Base-by-base conservation (phyloP, 2,888 invertebrate species). In the Branchipolynoe longqiensis region DNA sequence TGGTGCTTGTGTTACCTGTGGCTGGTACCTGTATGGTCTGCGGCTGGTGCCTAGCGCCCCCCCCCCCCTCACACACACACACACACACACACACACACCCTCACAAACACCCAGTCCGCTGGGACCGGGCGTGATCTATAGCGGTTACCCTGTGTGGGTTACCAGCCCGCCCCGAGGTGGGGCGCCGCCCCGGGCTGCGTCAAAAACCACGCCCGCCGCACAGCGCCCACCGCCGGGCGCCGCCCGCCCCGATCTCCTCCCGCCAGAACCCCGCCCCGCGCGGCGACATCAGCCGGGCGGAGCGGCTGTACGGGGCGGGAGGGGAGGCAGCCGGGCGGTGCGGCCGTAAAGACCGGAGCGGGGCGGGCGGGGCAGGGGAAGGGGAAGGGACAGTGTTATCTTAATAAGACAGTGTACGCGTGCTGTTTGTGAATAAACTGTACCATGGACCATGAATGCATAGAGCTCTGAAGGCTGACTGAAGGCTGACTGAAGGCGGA, bases 141-240 rank as follows among this genome's bases (percentile, higher is more conserved):
- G 36, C 69, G 33, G 69, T 33, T 69, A 69, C 38, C 69, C 38
- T 69, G 69, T 69, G 69, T 69, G 69, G 69, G 69, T 69, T 69
- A 69, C 69, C 69, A 69, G 69, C 36, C 22, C 38, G 69, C 38
- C 38, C 48, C 48, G 78, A 78, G 78, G 78, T 78, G 78, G 48
- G 31, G 48, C 78, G 48, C 12, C n/a, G 48, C 78, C 41, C 12
- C n/a, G 38, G 69, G 48, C 78, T 41, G 28, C 12, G 31, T 48
- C 78, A 78, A 41, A 41, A 78, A 78, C 78, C 78, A 78, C 78
- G 48, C 78, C 54, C 78, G 78, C 78, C 78, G 28, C 78, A 18
- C 6, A 62, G 25, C 25, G 62, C 62, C 8, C n/a, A n/a, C n/a
- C n/a, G n/a, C n/a, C n/a, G n/a, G n/a, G 18, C 18, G 14, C 18